phyloP scores from a whole-genome alignment of 2,888 invertebrate genomes.

The Mesoligia furuncula region DNA sequence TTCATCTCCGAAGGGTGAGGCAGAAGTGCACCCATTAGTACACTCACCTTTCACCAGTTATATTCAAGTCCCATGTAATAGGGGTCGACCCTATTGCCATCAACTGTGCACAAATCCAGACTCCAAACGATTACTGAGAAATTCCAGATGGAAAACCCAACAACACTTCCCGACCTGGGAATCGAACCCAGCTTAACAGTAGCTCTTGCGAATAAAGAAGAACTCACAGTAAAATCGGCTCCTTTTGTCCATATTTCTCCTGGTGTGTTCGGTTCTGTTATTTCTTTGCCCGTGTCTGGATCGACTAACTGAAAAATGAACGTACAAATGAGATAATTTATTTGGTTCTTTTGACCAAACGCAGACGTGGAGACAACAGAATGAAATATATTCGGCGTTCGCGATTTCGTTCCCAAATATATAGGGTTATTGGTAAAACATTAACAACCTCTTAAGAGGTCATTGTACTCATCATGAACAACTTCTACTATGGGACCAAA shows the following conservation, averaged over 20 bases:
- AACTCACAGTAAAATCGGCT: constrained; percentile 75
- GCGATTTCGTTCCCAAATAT: neutral
- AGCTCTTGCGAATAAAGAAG: constrained; percentile 3
- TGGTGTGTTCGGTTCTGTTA: constrained; percentile 76
- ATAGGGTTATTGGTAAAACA: too few species aligned
- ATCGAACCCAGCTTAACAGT: neutral
- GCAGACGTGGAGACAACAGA: neutral
- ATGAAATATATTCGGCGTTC: neutral
- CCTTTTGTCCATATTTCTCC: constrained; percentile 81
- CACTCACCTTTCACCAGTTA: neutral
- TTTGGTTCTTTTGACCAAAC: neutral
- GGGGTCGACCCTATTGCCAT: neutral
- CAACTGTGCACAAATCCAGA: neutral
- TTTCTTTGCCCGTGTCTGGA: constrained; percentile 76
- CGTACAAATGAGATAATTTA: neutral
- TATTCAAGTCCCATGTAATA: neutral
- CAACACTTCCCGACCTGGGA: neutral
- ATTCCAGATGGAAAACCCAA: neutral
- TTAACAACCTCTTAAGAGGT: too few species aligned
- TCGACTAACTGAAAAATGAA: constrained; percentile 78
- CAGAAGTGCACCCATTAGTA: neutral
- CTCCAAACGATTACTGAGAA: neutral
- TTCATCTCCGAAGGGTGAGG: neutral
- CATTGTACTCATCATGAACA: too few species aligned
- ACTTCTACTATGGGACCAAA: too few species aligned